phyloP scores from a whole-genome alignment of 2,113 vertebrate species.

The Ailurus styani region DNA sequence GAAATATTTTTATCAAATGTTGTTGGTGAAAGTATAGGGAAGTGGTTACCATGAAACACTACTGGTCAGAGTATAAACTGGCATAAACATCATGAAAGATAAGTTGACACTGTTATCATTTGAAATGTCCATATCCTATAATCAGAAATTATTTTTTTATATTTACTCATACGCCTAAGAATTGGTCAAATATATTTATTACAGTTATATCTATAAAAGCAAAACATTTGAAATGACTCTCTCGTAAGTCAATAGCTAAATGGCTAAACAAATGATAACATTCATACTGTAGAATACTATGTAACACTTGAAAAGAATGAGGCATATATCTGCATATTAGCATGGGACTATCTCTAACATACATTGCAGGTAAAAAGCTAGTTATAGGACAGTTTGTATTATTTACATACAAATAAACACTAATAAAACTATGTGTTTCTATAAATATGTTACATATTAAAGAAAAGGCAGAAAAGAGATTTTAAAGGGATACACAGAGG shows the following conservation, averaged over 20 bases:
- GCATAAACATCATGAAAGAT: background rate
- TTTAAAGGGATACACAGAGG: background rate
- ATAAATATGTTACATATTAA: background rate
- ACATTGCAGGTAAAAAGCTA: background rate
- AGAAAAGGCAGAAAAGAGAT: background rate
- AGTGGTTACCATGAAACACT: background rate
- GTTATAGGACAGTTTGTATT: background rate
- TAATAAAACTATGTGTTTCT: background rate
- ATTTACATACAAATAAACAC: background rate
- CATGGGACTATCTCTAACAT: background rate
- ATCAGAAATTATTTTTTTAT: background rate
- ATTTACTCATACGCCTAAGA: background rate
- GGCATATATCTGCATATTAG: background rate
- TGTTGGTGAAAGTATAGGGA: background rate
- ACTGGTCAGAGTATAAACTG: background rate
- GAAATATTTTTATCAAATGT: background rate
- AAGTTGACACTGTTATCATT: background rate
- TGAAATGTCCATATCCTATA: background rate
- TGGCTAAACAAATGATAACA: background rate
- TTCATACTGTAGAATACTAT: background rate
- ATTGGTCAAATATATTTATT: background rate
- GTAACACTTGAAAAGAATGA: background rate
- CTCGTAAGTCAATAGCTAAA: background rate
- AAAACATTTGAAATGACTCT: background rate
- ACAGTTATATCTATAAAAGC: background rate